Base-by-base conservation (phyloP, 2,888 invertebrate genomes). In the Pachliopta kotzebuea region DNA sequence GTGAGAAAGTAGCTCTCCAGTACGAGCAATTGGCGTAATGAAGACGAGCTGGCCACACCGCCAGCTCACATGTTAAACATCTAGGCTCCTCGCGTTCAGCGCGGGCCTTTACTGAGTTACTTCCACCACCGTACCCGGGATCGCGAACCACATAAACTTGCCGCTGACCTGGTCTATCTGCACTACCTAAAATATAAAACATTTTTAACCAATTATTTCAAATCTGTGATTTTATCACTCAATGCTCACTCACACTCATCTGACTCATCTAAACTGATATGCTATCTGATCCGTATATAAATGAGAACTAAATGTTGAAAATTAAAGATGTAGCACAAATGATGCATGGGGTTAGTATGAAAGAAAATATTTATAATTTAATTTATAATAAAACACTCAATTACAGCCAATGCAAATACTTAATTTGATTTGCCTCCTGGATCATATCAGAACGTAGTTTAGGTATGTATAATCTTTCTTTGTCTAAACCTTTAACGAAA, bases 81-180 rank as follows among this genome's bases (percentile, higher is more conserved):
- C 95, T 93, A 24, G 96, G 95, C 77, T 96, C 96, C 74, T 92
- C 93, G 74, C 96, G 93, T 60, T 90, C 91, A 2, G 90, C 90
- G 2, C 90, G 77, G 17, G 88, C 89, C 64, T 82, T 78, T 56
- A 91, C 91, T 0, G 90, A 90, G 76, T 91, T 91, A 67, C 91
- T 91, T 21, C 87, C 88, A 0, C 90, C 90, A 69, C 96, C 95
- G 67, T 94, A 93, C 67, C 94, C 92, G 53, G 96, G 95, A 84
- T 96, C 96, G 69, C 94, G 93, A 59, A 97, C 96, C 63, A 97
- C 96, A 87, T 96, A 98, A 68, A 98, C 93, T 89, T 98, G 98
- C 74, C 95, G 93, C 84, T 97, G 97, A 6, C 97, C 96, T 21
- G 98, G 96, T 71, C 95, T 94, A 73, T 96, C 96, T 77, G 96